Percentiles rank a stretch among this genome's conserved stretches.
Conservation (phyloP, 1,140 invertebrate species). For the Geopemphigus sp. region DNA sequence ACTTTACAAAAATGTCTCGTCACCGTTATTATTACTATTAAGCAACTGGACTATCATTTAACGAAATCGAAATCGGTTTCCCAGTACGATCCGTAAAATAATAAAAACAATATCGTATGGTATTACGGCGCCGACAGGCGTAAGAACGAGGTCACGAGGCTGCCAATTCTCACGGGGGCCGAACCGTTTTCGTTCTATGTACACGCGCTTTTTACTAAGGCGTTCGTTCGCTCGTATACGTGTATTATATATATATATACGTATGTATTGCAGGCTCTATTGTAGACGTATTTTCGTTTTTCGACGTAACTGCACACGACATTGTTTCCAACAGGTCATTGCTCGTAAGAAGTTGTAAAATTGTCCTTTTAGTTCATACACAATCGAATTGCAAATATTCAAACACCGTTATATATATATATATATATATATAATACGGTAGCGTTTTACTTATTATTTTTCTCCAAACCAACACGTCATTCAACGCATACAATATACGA, state of each 20-base stretch:
- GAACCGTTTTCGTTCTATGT: neutral
- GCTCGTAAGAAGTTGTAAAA: conserved; percentile 11
- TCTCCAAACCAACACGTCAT: no score
- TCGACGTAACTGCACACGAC: neutral
- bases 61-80: conserved; percentile 30
- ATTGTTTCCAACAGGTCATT: conserved; percentile 10
- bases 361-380: neutral
- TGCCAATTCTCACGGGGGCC: conserved; percentile 20
- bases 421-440: no score
- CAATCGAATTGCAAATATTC: neutral
- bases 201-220: neutral
- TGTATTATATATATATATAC: no score
- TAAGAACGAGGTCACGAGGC: conserved; percentile 30
- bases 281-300: neutral
- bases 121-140: neutral
- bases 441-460: no score
- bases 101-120: neutral
- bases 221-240: neutral
- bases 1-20: neutral
- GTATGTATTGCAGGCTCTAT: neutral
- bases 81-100: neutral
- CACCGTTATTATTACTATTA: neutral
- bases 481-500: no score
- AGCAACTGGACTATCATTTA: conserved; percentile 22
- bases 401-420: neutral